Evolutionary conservation across 2,797 vertebrate species (phyloP).

Genomic region (Parambassis ranga): DNA sequence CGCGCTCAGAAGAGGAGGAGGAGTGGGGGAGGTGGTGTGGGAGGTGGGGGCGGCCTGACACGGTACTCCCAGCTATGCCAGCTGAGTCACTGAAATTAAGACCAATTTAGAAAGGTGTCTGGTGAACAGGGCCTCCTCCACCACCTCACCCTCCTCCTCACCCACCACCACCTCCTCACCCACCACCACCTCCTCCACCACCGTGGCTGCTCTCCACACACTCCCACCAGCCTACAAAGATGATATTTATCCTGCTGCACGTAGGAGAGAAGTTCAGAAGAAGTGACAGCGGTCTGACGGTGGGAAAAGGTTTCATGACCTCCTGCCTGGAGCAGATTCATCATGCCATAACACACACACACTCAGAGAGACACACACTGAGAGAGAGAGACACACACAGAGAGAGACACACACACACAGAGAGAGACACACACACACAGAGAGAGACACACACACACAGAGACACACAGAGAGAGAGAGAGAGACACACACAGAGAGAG

Average conservation of each 20-base stretch:
- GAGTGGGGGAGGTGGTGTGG: background rate
- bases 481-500: too few relatives aligned
- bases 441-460: too few relatives aligned
- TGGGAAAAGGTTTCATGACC: background rate
- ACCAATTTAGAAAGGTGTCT: slow-evolving; percentile 85
- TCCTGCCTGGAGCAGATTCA: slow-evolving; percentile 5
- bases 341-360: slow-evolving; percentile 17
- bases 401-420: too few relatives aligned
- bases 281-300: background rate
- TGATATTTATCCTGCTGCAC: background rate
- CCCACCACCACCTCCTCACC: slow-evolving; percentile 26
- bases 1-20: slow-evolving; percentile 26
- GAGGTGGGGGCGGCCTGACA: slow-evolving; percentile 63
- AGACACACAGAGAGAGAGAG: too few relatives aligned
- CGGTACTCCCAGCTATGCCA: slow-evolving; percentile 77
- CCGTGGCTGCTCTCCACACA: slow-evolving; percentile 14
- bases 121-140: slow-evolving; percentile 60
- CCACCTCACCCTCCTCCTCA: slow-evolving; percentile 8
- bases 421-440: too few relatives aligned
- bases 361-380: too few relatives aligned
- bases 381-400: too few relatives aligned
- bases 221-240: background rate
- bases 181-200: slow-evolving; percentile 10
- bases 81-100: slow-evolving; percentile 85
- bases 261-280: background rate